These are phyloP conservation scores for Drosophila nigrodunni DNA, from an alignment of 1,140 invertebrate species.

Conservation along the genomic window DNA sequence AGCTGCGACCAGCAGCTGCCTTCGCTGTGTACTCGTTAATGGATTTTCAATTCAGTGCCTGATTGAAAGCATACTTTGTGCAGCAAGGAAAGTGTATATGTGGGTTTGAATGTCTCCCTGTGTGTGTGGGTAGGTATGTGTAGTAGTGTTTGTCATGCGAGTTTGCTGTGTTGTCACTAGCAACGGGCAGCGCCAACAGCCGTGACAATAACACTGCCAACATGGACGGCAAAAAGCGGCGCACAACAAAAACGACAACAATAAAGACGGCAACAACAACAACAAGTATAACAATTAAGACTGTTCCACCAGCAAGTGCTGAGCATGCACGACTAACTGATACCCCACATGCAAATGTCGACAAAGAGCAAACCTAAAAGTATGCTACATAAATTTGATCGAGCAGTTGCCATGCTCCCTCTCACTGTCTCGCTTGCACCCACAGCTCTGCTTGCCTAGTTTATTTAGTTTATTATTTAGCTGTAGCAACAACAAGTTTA, in stretches of 20 bases:
- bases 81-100: conserved; percentile 10
- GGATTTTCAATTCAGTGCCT: conserved; percentile 83
- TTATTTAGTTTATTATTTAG: conserved; percentile 14
- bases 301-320: neutral
- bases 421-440: neutral
- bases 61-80: conserved; percentile 81
- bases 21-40: conserved; percentile 79
- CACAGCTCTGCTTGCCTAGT: neutral
- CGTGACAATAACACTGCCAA: conserved; percentile 61
- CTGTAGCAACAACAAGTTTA: conserved; percentile 30
- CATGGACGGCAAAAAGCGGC: conserved; percentile 5
- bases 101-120: neutral
- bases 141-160: conserved; percentile 56
- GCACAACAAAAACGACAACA: conserved; percentile 35
- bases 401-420: neutral
- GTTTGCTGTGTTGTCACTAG: conserved; percentile 70
- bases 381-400: conserved; percentile 18
- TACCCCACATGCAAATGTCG: conserved; percentile 4
- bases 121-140: conserved; percentile 39
- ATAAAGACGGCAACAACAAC: conserved; percentile 29
- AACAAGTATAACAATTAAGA: conserved; percentile 45
- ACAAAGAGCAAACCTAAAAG: conserved; percentile 5
- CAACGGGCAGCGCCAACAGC: conserved; percentile 69
- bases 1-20: conserved; percentile 67
- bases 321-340: neutral